Evolutionary conservation across 1,140 invertebrate species (phyloP), one percentile per base, ranked within the genome.

Genomic region (Phenacoccus solenopsis): DNA sequence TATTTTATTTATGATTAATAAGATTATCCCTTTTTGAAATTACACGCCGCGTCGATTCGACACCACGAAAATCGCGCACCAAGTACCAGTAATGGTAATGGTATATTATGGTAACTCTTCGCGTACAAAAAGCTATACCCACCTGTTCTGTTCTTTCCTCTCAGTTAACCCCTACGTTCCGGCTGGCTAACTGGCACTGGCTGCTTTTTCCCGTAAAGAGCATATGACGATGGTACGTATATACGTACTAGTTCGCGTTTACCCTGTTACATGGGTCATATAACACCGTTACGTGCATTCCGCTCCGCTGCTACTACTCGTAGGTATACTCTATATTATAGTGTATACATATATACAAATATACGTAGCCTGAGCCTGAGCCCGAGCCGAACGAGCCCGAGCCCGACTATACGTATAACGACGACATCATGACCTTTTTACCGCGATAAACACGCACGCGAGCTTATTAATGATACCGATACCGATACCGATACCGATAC

Each of bases 1-100:
- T n/a, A n/a, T n/a, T n/a, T 49, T 49, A 49, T 49, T n/a, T 16
- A 16, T 49, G 38, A 49, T 49, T 49, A 49, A 49, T 9, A 49
- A 49, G 38, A 49, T 49, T 49, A 49, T 49, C 38, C 38, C 38
- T 49, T 49, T 49, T 49, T 49, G 38, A 49, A 49, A 49, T 49
- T 49, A 49, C 4, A 49, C 38, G 5, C 38, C 38, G 38, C 5
- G 13, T 49, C 20, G 5, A 13, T 32, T 3, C 38, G n/a, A 49
- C 38, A n/a, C 38, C 38, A 9, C 38, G 20, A n/a, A n/a, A n/a
- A n/a, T n/a, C 38, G 2, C 38, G 4, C 38, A n/a, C n/a, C n/a
- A n/a, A n/a, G n/a, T n/a, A n/a, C 38, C 38, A 10, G 38, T 49
- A 49, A 49, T 49, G 38, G n/a, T n/a, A n/a, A n/a, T n/a, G n/a